A percentile compares a stretch with the other conserved stretches of the same genome.
These are phyloP conservation scores for Reinhardtius hippoglossoides DNA, from an alignment of 2,113 vertebrate genomes.

Conservation along the genomic window DNA sequence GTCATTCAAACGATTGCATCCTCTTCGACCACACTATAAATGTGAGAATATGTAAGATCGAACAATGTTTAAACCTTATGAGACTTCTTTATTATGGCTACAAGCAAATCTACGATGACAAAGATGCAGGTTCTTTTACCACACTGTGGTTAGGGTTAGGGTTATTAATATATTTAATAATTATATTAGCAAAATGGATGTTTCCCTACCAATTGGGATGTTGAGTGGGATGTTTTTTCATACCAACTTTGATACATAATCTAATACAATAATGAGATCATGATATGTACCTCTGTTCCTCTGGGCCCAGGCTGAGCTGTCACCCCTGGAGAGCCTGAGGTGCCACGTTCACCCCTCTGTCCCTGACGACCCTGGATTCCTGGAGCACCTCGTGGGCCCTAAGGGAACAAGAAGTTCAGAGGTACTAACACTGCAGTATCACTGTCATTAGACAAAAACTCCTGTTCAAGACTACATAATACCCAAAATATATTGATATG, in stretches of 20 bases:
- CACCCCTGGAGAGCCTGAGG: conserved; percentile 77
- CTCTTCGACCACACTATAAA: not conserved
- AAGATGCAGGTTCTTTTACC: not conserved
- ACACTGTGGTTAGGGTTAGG: too few relatives aligned
- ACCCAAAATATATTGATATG: too few relatives aligned
- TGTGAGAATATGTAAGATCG: not conserved
- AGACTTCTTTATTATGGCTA: not conserved
- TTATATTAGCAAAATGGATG: too few relatives aligned
- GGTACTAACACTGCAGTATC: too few relatives aligned
- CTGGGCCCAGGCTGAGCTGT: conserved; percentile 72
- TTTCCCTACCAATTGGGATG: too few relatives aligned
- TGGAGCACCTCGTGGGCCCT: conserved; percentile 79
- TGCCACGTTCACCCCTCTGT: conserved; percentile 74
- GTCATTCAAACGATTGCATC: not conserved
- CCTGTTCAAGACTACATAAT: too few relatives aligned
- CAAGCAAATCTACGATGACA: not conserved
- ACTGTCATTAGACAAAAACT: too few relatives aligned
- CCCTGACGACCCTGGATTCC: conserved; percentile 81
- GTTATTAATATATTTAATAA: too few relatives aligned
- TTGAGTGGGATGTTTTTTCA: not conserved
- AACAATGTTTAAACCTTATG: not conserved
- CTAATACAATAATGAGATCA: not conserved
- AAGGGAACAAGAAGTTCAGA: conserved; percentile 6
- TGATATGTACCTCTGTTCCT: conserved; percentile 78
- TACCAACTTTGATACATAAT: too few relatives aligned